These are phyloP conservation scores for Canis aureus DNA, from an alignment of 2,113 vertebrate genomes.

Conservation along the genomic window DNA sequence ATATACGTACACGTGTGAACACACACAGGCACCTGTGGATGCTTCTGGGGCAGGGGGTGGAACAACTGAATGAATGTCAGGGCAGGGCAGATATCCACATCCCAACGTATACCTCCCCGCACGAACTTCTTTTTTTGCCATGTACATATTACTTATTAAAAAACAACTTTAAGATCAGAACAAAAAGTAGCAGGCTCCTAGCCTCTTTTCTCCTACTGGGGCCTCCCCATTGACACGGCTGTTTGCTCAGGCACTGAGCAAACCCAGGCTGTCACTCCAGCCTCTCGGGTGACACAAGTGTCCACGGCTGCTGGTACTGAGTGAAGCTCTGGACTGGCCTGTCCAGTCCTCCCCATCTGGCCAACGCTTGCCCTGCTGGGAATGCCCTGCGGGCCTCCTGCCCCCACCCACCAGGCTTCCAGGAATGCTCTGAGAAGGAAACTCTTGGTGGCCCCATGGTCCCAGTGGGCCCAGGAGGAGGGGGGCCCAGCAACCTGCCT, in stretches of 20 bases:
- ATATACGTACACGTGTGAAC: accelerated
- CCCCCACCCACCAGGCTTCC: neutral
- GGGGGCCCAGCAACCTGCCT: neutral
- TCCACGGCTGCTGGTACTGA: neutral
- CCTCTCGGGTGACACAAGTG: neutral
- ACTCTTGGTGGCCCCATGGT: no score
- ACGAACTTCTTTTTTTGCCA: neutral
- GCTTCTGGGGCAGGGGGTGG: neutral
- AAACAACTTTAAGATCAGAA: neutral
- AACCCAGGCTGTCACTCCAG: neutral
- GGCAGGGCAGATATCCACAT: neutral
- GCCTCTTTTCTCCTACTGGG: neutral
- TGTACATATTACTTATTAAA: neutral
- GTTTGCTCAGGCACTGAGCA: no score
- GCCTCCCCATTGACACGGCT: neutral
- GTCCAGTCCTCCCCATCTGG: neutral
- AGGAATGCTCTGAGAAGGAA: neutral
- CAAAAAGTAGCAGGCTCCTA: neutral
- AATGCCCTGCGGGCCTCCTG: neutral
- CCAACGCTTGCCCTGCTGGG: neutral
- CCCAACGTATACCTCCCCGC: neutral
- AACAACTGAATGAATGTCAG: neutral
- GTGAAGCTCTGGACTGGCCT: neutral
- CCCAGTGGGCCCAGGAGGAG: neutral
- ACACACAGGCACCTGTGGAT: neutral